A percentile compares a stretch with the other conserved stretches of the same genome.
Evolutionary conservation across 1,140 invertebrate genomes (phyloP).

Genomic region (Tetramorium simillimum): DNA sequence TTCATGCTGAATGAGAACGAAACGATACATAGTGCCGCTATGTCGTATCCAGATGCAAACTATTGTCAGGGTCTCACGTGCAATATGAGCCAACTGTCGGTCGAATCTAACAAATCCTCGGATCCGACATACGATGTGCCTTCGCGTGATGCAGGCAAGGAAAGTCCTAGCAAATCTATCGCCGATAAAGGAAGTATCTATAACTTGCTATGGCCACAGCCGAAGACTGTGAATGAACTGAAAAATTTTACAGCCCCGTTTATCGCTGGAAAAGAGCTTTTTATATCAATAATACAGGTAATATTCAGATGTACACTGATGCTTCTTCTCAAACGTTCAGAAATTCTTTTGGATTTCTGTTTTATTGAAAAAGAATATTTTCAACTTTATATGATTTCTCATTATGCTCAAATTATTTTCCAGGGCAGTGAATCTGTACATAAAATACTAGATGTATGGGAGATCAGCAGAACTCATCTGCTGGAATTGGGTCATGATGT

Average conservation of each 20-base stretch:
- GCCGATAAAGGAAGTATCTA: slow-evolving; percentile 78
- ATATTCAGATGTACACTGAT: background rate
- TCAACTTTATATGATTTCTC: background rate
- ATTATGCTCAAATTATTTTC: background rate
- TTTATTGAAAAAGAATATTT: background rate
- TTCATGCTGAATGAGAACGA: slow-evolving; percentile 78
- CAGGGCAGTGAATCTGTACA: slow-evolving; percentile 83
- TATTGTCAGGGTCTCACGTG: slow-evolving; percentile 77
- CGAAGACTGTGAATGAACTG: slow-evolving; percentile 87
- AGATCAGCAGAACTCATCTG: slow-evolving; percentile 83
- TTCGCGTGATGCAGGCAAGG: slow-evolving; percentile 74
- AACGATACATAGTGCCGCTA: slow-evolving; percentile 75
- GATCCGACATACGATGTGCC: slow-evolving; percentile 80
- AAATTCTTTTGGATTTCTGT: background rate
- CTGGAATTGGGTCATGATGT: slow-evolving; percentile 84
- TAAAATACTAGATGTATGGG: slow-evolving; percentile 87
- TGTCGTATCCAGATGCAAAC: slow-evolving; percentile 76
- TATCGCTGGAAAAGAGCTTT: slow-evolving; percentile 83
- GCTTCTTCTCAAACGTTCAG: background rate
- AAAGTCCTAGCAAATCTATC: slow-evolving; percentile 75
- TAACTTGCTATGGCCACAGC: slow-evolving; percentile 88
- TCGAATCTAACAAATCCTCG: slow-evolving; percentile 81
- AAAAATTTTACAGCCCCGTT: slow-evolving; percentile 84
- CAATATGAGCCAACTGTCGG: slow-evolving; percentile 82
- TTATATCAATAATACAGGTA: slow-evolving; percentile 85